Conservation (phyloP, 1,140 invertebrate species). For the Neocloeon triangulifer region DNA sequence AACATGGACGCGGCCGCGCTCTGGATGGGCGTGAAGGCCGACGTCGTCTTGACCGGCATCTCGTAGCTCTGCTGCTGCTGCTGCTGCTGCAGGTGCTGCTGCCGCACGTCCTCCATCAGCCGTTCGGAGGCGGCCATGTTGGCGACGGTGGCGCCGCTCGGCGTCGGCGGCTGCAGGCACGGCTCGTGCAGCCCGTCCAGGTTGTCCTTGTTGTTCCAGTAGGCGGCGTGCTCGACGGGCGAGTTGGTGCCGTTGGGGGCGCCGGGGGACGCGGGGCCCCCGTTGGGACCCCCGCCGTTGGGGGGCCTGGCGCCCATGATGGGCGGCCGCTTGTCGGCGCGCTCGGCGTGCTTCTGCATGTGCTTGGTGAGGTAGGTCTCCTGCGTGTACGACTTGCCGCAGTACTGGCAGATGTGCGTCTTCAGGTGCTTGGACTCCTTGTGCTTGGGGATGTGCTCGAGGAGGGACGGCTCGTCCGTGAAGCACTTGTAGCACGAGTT, state of each 20-base stretch:
- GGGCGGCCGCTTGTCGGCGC: constrained; percentile 70
- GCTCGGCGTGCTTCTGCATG: constrained; percentile 92
- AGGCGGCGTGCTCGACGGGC: constrained; percentile 7
- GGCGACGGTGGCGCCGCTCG: constrained; percentile 8
- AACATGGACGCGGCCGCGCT: constrained; percentile 18
- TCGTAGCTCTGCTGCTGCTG: constrained; percentile 5
- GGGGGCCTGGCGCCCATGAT: constrained; percentile 36
- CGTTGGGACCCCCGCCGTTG: constrained; percentile 8
- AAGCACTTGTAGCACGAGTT: constrained; percentile 98
- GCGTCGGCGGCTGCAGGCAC: constrained; percentile 7
- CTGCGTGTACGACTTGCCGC: constrained; percentile 97
- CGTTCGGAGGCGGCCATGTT: constrained; percentile 17
- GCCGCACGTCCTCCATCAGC: constrained; percentile 10
- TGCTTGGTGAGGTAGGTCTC: constrained; percentile 97
- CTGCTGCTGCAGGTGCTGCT: constrained; percentile 8
- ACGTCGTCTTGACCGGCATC: constrained; percentile 34
- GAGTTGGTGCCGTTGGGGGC: constrained; percentile 6
- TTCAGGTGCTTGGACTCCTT: constrained; percentile 99
- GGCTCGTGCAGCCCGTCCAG: constrained; percentile 8
- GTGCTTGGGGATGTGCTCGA: constrained; percentile 97
- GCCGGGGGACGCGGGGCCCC: constrained; percentile 7
- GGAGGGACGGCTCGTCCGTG: constrained; percentile 76
- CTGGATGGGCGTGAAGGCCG: constrained; percentile 77
- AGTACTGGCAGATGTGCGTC: constrained; percentile 97
- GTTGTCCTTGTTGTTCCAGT: too few species aligned